These are phyloP conservation scores for Schizaphis graminum DNA, from an alignment of 2,888 invertebrate species.

Conservation along the genomic window DNA sequence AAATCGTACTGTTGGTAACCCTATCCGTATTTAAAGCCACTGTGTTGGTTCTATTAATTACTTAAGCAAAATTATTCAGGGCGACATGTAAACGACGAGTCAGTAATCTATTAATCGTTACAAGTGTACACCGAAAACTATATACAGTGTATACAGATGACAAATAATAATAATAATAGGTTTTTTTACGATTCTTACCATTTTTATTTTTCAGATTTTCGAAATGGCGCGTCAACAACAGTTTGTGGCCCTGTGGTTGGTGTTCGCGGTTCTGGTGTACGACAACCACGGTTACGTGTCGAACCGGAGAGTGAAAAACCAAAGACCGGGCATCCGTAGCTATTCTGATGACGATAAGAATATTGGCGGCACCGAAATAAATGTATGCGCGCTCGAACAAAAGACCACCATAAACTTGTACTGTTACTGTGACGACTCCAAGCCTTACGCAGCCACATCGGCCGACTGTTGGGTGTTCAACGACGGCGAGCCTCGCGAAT, in stretches of 20 bases:
- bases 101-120: no score
- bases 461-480: conserved; percentile 85
- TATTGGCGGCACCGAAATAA: conserved; percentile 61
- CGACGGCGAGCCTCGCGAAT: conserved; percentile 78
- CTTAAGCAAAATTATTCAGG: no score
- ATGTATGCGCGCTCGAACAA: conserved; percentile 68
- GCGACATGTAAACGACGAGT: no score
- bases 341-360: conserved; percentile 8
- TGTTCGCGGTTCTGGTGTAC: not conserved
- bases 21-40: no score
- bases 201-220: not conserved
- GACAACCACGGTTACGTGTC: conserved; percentile 22
- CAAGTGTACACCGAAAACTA: not conserved
- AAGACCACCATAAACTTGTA: conserved; percentile 72
- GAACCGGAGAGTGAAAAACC: conserved; percentile 1
- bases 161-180: not conserved
- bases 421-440: conserved; percentile 79
- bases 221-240: not conserved
- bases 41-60: no score
- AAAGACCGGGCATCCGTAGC: not conserved
- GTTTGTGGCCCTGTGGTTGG: not conserved
- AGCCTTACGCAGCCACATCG: conserved; percentile 76
- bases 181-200: not conserved
- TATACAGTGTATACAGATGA: not conserved
- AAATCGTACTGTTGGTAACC: no score